A percentile compares a stretch with the other conserved stretches of the same genome.
Evolutionary conservation across 2,888 invertebrate species (phyloP).

Genomic region (Frankliniella fusca): DNA sequence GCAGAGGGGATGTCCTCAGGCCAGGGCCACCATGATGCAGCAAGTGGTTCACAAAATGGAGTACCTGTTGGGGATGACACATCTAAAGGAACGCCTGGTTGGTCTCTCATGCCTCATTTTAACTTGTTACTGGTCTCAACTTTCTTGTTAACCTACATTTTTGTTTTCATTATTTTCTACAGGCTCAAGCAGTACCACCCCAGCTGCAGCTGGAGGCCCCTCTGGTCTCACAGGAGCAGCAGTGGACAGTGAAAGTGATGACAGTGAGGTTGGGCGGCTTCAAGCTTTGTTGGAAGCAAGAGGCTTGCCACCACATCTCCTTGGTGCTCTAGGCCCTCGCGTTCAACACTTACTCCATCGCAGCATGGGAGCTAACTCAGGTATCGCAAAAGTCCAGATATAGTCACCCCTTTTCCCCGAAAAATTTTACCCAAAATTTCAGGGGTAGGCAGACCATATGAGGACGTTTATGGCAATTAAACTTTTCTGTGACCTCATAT

Average conservation of each 20-base stretch:
- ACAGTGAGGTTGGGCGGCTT: constrained; percentile 90
- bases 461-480: no score
- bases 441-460: no score
- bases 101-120: not conserved
- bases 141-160: not conserved
- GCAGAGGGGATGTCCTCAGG: constrained; percentile 36
- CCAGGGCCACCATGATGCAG: constrained; percentile 35
- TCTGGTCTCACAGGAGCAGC: constrained; percentile 50
- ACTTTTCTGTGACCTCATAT: constrained; percentile 33
- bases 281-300: constrained; percentile 92
- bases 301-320: constrained; percentile 92
- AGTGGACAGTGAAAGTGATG: constrained; percentile 74
- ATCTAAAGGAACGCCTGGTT: constrained; percentile 36
- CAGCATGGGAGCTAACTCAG: constrained; percentile 83
- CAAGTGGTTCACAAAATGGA: constrained; percentile 30
- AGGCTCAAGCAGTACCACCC: constrained; percentile 45
- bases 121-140: not conserved
- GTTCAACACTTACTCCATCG: constrained; percentile 95
- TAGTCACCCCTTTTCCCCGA: no score
- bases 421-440: no score
- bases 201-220: constrained; percentile 46
- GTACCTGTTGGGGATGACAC: constrained; percentile 34
- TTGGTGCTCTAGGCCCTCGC: constrained; percentile 90
- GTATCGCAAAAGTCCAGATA: no score
- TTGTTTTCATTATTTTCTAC: not conserved